phyloP scores from a whole-genome alignment of 2,888 invertebrate species.

The Neoitamus cyanurus region DNA sequence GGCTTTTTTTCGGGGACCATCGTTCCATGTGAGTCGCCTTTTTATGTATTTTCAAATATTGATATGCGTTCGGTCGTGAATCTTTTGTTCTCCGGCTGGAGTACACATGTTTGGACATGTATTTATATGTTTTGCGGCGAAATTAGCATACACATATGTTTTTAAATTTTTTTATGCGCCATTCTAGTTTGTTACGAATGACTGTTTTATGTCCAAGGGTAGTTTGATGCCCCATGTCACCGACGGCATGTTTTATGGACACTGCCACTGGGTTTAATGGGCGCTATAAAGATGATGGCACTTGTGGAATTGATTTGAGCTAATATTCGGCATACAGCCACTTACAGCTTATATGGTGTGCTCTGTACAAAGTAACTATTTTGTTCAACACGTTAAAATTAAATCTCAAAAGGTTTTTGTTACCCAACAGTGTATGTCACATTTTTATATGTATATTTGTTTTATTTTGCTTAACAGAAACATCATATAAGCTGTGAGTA shows the following conservation, averaged over 20 bases:
- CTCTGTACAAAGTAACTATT: not conserved
- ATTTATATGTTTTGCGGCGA: conserved; percentile 35
- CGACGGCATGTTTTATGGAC: conserved; percentile 2
- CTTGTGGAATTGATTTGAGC: not conserved
- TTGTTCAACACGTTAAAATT: too few relatives aligned
- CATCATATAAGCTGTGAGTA: too few relatives aligned
- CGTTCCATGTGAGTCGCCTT: conserved; percentile 2
- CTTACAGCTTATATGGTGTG: not conserved
- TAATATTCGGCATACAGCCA: not conserved
- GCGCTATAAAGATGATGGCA: not conserved
- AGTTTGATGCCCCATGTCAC: conserved; percentile 6
- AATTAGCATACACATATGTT: conserved; percentile 46
- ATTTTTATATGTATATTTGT: too few relatives aligned
- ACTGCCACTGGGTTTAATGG: not conserved
- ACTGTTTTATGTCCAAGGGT: conserved; percentile 26
- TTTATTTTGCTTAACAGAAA: too few relatives aligned
- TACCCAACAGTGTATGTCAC: too few relatives aligned
- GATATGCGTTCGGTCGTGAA: conserved; percentile 40
- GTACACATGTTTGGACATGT: conserved; percentile 38
- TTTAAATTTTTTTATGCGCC: conserved; percentile 43
- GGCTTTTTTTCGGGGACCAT: not conserved
- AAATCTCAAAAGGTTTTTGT: too few relatives aligned
- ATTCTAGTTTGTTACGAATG: conserved; percentile 32
- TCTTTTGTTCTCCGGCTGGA: conserved; percentile 29
- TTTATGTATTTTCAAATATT: conserved; percentile 44